These are phyloP conservation scores for Phoxinus dragarum DNA, from an alignment of 2,797 vertebrate genomes.

Conservation along the genomic window DNA sequence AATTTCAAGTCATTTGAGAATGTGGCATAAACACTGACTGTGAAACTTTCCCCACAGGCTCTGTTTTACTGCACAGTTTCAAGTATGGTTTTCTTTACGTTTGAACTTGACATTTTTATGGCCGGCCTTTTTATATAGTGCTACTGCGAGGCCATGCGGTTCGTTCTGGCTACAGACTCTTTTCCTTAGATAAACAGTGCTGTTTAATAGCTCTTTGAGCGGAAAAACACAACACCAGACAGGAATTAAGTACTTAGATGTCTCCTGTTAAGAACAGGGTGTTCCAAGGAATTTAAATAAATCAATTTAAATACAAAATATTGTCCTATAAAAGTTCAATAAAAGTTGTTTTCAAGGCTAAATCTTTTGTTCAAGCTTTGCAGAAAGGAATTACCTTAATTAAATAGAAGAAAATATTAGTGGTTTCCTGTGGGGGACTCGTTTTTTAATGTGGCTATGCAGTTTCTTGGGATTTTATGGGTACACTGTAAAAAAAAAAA, in stretches of 20 bases:
- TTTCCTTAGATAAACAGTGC: conserved; percentile 48
- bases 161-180: conserved; percentile 28
- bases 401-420: not conserved
- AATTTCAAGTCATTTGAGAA: conserved; percentile 4
- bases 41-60: conserved; percentile 64
- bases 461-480: not conserved
- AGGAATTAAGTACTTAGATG: conserved; percentile 38
- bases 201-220: conserved; percentile 46
- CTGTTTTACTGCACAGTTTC: conserved; percentile 67
- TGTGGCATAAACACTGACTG: conserved; percentile 31
- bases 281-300: conserved; percentile 17
- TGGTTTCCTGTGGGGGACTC: not conserved
- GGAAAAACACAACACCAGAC: conserved; percentile 33
- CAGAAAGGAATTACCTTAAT: not conserved
- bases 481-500: not conserved
- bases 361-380: not conserved
- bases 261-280: conserved; percentile 22
- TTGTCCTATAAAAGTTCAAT: not conserved
- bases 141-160: conserved; percentile 42
- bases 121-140: conserved; percentile 61
- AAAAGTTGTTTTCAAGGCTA: not conserved
- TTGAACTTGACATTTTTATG: conserved; percentile 65
- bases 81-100: conserved; percentile 67
- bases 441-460: not conserved
- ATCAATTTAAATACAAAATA: not conserved